Evolutionary conservation across 2,888 invertebrate species (phyloP), one percentile per base, ranked within the genome.

Genomic region (Esperia sulphurella): DNA sequence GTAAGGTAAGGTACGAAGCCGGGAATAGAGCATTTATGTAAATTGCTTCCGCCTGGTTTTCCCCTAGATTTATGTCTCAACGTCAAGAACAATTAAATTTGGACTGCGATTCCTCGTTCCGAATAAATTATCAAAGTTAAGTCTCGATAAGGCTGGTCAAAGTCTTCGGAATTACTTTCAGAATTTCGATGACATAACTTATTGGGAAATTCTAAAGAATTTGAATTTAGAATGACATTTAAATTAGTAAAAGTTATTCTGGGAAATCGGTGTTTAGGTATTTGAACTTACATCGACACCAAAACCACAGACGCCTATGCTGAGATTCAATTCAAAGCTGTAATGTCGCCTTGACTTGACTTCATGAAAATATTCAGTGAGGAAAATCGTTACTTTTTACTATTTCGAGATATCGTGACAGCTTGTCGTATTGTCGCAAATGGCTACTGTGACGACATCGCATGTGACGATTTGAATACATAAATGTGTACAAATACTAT

Each of bases 81-180:
- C 71, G 79, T 81, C 80, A 79, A 71, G 79, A 83, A 84, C 82
- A 86, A 86, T 87, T 86, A 85, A 86, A 84, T 83, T 82, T 79
- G 75, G 76, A 78, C 75, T 69, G 65, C 70, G 75, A 75, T 68
- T 73, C 71, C 71, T 68, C 69, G 67, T 72, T 72, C 62, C 70
- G 77, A 72, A 83, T 83, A 81, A 81, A 83, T 84, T 86, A 80
- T 72, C 74, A 71, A 61, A 68, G 65, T 68, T 65, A 60, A 68
- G 60, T 62, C 65, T 63, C 57, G 68, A 61, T 52, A 52, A 46
- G 35, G 39, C 41, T 39, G 45, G 45, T 8, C 37, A 41, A 48
- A 41, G 40, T 29, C 28, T 45, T 39, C 6, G 48, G 38, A 21
- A 33, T 31, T 43, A 42, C 28, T 37, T 42, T 13, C 14, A 37